phyloP scores from a whole-genome alignment of 2,888 invertebrate genomes.

The Holacanthella duospinosa region DNA sequence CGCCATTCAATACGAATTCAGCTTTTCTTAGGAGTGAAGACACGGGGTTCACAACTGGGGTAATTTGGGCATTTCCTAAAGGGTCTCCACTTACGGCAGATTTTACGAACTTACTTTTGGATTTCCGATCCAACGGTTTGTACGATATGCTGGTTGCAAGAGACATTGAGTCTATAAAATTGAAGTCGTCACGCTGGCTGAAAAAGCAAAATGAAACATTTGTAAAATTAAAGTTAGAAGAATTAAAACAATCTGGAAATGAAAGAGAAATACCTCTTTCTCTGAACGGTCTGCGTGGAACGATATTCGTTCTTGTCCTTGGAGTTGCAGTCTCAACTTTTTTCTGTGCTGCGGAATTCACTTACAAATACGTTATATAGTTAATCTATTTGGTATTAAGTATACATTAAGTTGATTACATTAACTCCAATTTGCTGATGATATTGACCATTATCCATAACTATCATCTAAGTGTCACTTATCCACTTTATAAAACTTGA shows the following conservation, averaged over 20 bases:
- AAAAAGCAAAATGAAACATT: not conserved
- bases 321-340: too few species aligned
- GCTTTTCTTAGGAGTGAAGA: not conserved
- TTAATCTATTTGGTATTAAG: too few species aligned
- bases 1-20: not conserved
- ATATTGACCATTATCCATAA: too few species aligned
- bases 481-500: too few species aligned
- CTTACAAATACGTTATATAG: too few species aligned
- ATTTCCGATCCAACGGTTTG: not conserved
- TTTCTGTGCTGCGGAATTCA: too few species aligned
- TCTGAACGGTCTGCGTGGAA: not conserved
- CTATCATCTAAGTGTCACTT: too few species aligned
- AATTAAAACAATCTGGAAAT: not conserved
- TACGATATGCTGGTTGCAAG: not conserved
- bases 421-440: too few species aligned
- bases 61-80: not conserved
- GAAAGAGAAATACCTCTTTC: not conserved
- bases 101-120: not conserved
- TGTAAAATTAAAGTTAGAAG: not conserved
- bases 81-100: not conserved
- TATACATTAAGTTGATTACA: too few species aligned
- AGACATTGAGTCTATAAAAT: not conserved
- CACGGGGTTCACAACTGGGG: not conserved
- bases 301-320: not conserved
- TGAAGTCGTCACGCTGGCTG: not conserved